These are phyloP conservation scores for Liodrosophila aerea DNA, from an alignment of 2,888 invertebrate species.

Conservation along the genomic window DNA sequence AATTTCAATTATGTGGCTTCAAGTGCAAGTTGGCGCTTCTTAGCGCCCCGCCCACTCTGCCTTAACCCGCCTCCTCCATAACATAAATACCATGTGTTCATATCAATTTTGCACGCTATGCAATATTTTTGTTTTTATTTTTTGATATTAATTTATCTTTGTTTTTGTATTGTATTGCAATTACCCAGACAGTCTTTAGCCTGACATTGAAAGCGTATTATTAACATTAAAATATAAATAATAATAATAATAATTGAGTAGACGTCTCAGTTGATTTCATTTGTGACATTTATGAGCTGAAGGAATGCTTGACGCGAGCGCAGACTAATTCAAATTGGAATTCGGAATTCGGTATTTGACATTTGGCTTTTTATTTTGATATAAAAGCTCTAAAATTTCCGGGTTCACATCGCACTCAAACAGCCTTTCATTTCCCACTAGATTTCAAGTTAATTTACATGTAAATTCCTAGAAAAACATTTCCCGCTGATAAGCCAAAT, in stretches of 20 bases:
- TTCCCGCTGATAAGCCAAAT: neutral
- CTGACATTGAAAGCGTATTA: conserved; percentile 57
- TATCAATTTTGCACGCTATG: conserved; percentile 29
- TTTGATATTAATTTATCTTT: neutral
- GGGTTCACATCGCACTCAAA: conserved; percentile 10
- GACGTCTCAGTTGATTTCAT: conserved; percentile 31
- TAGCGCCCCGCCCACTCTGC: neutral
- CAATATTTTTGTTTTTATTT: conserved; percentile 26
- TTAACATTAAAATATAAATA: conserved; percentile 24
- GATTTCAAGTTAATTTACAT: conserved; percentile 23
- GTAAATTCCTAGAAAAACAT: neutral
- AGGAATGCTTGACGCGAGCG: conserved; percentile 21
- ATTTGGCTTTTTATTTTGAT: conserved; percentile 54
- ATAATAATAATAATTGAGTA: conserved; percentile 28
- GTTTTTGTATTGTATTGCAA: conserved; percentile 40
- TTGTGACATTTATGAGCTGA: conserved; percentile 28
- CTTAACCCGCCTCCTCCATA: neutral
- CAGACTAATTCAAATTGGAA: conserved; percentile 40
- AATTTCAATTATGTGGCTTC: conserved; percentile 41
- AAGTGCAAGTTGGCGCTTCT: conserved; percentile 47
- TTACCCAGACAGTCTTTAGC: conserved; percentile 18
- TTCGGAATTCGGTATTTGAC: conserved; percentile 58
- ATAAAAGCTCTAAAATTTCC: conserved; percentile 12
- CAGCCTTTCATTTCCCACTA: neutral
- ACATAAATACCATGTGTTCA: neutral